phyloP scores from a whole-genome alignment of 2,797 vertebrate species.

The Sebastes goodei region DNA sequence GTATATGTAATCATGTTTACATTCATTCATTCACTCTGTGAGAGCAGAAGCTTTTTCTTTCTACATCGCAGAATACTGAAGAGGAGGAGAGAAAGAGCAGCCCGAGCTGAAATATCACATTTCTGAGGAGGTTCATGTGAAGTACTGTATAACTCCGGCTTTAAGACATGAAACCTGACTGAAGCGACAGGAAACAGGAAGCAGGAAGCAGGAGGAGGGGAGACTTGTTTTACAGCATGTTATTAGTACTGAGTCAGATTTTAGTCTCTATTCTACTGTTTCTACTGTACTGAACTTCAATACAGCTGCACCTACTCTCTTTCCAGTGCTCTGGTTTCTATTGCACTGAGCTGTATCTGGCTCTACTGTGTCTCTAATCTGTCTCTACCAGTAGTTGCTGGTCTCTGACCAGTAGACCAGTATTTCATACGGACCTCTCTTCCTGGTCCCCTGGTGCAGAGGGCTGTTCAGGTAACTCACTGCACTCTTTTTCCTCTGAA shows the following conservation, averaged over 20 bases:
- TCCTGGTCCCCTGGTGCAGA: conserved; percentile 96
- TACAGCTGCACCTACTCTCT: background rate
- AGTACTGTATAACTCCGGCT: conserved; percentile 10
- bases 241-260: conserved; percentile 21
- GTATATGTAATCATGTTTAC: no score
- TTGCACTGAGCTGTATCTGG: background rate
- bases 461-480: conserved; percentile 99
- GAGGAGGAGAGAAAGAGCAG: background rate
- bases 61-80: background rate
- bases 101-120: background rate
- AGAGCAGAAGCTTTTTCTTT: no score
- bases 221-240: conserved; percentile 24
- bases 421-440: conserved; percentile 90
- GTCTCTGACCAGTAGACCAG: background rate
- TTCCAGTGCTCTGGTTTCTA: background rate
- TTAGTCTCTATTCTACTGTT: background rate
- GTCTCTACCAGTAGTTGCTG: background rate
- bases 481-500: conserved; percentile 97
- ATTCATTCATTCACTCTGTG: no score
- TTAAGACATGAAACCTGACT: background rate
- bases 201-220: conserved; percentile 10
- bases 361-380: background rate
- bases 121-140: background rate
- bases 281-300: background rate
- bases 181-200: conserved; percentile 54